A percentile compares a stretch with the other conserved stretches of the same genome.
Conservation (phyloP, 35 echinoderm and acorn worm species). For the Lytechinus pictus region DNA sequence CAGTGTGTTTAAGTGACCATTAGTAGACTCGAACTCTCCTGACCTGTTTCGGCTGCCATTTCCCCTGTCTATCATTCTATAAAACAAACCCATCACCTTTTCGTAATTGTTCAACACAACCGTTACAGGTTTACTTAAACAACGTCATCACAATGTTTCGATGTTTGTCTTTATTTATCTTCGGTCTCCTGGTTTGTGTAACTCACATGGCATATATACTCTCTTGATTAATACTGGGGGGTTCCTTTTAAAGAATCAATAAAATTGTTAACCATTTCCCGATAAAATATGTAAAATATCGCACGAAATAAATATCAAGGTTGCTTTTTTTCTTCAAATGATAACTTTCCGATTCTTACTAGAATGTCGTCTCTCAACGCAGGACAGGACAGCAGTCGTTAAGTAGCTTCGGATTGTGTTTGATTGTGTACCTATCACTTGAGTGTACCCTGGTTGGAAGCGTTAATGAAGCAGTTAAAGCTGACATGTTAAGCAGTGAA, state of each 20-base stretch:
- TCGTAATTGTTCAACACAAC: neutral
- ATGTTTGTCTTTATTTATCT: neutral
- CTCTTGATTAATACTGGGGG: too few relatives aligned
- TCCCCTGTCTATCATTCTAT: neutral
- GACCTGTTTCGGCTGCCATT: neutral
- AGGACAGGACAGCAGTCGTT: neutral
- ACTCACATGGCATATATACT: too few relatives aligned
- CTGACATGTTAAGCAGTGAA: neutral
- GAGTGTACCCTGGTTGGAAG: neutral
- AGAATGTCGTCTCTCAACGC: too few relatives aligned
- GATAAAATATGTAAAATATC: too few relatives aligned
- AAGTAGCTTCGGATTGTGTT: neutral
- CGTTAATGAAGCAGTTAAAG: neutral
- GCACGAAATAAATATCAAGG: too few relatives aligned
- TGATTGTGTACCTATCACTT: conserved; percentile 33
- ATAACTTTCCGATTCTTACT: too few relatives aligned
- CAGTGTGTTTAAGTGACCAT: neutral
- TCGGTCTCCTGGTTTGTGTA: too few relatives aligned
- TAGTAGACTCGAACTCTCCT: neutral
- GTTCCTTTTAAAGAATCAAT: too few relatives aligned
- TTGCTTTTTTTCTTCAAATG: too few relatives aligned
- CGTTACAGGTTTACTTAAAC: neutral
- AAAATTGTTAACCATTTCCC: too few relatives aligned
- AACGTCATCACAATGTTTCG: neutral
- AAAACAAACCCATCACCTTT: neutral